Percentiles rank a stretch among this genome's conserved stretches.
Evolutionary conservation across 2,797 vertebrate species (phyloP).

Genomic region (Heliangelus exortis): DNA sequence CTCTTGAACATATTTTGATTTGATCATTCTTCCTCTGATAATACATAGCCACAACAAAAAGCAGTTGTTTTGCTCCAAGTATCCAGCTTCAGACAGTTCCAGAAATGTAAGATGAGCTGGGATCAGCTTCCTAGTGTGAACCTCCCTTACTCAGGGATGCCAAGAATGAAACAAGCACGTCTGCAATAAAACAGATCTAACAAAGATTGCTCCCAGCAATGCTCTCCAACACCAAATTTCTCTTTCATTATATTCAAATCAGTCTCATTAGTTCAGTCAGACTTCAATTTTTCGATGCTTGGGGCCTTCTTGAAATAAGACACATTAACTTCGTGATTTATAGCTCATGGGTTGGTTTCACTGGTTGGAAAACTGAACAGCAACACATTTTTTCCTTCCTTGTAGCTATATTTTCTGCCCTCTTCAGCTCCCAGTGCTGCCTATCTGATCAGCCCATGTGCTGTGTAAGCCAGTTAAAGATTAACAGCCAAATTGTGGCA

Average conservation of each 20-base stretch:
- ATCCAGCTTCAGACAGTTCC: constrained; percentile 26
- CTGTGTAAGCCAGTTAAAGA: constrained; percentile 54
- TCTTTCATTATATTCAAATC: constrained; percentile 50
- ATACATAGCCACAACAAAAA: constrained; percentile 8
- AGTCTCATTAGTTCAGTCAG: constrained; percentile 43
- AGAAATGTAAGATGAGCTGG: constrained; percentile 32
- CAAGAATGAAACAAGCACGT: constrained; percentile 12
- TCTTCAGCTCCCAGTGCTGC: not conserved
- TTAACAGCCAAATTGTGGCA: constrained; percentile 18
- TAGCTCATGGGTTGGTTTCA: constrained; percentile 36
- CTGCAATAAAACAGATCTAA: constrained; percentile 39
- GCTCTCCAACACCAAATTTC: constrained; percentile 33
- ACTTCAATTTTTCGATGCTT: constrained; percentile 23
- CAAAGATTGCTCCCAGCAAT: not conserved
- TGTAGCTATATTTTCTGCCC: constrained; percentile 51
- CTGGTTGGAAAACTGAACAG: constrained; percentile 61
- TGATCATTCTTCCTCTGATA: not conserved
- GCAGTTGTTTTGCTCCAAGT: constrained; percentile 20
- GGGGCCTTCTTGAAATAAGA: constrained; percentile 35
- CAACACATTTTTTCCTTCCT: constrained; percentile 57
- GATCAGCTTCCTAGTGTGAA: constrained; percentile 38
- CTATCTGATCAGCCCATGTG: constrained; percentile 29
- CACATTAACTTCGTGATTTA: constrained; percentile 49
- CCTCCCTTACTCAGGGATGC: not conserved
- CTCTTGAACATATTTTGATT: no score